phyloP scores from a whole-genome alignment of 1,140 invertebrate genomes.

The Contarinia nasturtii region DNA sequence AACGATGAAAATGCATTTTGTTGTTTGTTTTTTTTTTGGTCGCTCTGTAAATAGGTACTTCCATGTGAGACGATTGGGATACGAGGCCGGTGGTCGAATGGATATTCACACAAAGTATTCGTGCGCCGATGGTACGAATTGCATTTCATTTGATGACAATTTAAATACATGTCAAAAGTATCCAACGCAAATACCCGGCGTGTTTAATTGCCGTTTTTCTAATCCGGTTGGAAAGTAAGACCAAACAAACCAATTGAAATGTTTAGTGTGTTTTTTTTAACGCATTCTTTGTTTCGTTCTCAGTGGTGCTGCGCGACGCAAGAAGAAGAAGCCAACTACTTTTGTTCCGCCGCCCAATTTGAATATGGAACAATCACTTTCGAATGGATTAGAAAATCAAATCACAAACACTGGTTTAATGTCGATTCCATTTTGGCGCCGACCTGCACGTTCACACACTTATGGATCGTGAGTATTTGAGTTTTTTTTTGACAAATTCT shows the following conservation, averaged over 20 bases:
- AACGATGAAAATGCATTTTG: too few species aligned
- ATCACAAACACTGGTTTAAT: constrained; percentile 14
- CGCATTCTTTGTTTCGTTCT: not conserved
- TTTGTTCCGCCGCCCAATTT: constrained; percentile 59
- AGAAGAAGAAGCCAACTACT: constrained; percentile 76
- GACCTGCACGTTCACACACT: constrained; percentile 29
- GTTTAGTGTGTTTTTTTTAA: too few species aligned
- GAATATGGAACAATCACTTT: constrained; percentile 5
- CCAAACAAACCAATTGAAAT: too few species aligned
- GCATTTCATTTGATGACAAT: constrained; percentile 11
- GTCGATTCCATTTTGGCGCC: constrained; percentile 59
- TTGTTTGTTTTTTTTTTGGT: not conserved
- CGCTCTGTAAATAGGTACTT: constrained; percentile 33
- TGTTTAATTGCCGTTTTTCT: constrained; percentile 72
- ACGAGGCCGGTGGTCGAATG: constrained; percentile 37
- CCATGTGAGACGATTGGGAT: constrained; percentile 41
- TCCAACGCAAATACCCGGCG: constrained; percentile 43
- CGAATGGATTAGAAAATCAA: not conserved
- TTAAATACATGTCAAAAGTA: not conserved
- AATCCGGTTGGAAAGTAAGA: constrained; percentile 38
- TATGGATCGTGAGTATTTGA: constrained; percentile 6
- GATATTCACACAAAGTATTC: not conserved
- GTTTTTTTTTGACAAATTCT: constrained; percentile 8
- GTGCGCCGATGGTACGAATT: constrained; percentile 20
- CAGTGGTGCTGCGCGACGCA: constrained; percentile 40